Evolutionary conservation across 2,888 invertebrate species (phyloP).

Genomic region (Meteorus colon): DNA sequence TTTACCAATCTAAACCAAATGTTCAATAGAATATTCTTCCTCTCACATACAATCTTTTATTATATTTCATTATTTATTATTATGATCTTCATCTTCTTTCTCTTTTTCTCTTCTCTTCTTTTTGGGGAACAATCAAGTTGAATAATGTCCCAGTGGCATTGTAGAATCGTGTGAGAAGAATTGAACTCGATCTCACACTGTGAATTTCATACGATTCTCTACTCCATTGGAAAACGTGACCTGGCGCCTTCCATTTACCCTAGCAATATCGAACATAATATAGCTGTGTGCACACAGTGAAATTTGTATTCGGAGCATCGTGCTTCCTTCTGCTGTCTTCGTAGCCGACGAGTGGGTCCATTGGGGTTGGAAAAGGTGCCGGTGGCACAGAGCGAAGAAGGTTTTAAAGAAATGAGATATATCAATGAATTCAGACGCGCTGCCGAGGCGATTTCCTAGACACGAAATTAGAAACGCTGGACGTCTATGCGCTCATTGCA

Average conservation of each 20-base stretch:
- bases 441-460: background rate
- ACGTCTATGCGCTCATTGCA: background rate
- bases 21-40: background rate
- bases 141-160: slow-evolving; percentile 31
- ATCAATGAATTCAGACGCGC: slow-evolving; percentile 31
- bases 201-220: slow-evolving; percentile 32
- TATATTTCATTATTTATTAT: slow-evolving; percentile 16
- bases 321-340: slow-evolving; percentile 31
- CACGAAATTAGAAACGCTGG: slow-evolving; percentile 49
- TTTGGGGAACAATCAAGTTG: slow-evolving; percentile 23
- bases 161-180: slow-evolving; percentile 30
- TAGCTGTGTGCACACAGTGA: slow-evolving; percentile 34
- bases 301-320: slow-evolving; percentile 53
- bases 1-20: background rate
- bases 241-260: slow-evolving; percentile 35
- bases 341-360: slow-evolving; percentile 36
- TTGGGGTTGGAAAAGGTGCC: slow-evolving; percentile 13
- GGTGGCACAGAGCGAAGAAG: slow-evolving; percentile 18
- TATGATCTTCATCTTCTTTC: background rate
- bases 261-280: slow-evolving; percentile 51
- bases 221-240: slow-evolving; percentile 48
- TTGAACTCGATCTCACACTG: slow-evolving; percentile 26
- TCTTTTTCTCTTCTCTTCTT: background rate
- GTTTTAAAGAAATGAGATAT: slow-evolving; percentile 18
- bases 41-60: background rate